Evolutionary conservation across 2,888 invertebrate genomes (phyloP).

Genomic region (Polydrusus pterygomalis): DNA sequence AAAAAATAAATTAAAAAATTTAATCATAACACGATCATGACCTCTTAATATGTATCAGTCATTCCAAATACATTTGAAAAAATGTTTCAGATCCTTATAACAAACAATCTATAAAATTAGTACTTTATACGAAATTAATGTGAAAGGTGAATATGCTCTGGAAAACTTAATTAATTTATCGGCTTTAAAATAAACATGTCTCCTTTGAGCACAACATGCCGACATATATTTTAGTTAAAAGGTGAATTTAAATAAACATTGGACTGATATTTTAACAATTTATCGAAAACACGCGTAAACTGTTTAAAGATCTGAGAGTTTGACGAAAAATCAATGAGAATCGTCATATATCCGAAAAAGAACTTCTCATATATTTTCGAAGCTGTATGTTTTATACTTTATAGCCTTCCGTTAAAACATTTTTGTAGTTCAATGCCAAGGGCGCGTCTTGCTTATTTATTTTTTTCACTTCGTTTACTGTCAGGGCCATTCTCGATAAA

Average conservation of each 20-base stretch:
- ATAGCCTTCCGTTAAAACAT: too few relatives aligned
- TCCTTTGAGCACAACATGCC: conserved; percentile 16
- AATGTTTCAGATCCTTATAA: neutral
- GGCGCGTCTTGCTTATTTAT: too few relatives aligned
- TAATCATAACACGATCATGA: neutral
- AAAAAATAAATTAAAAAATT: neutral
- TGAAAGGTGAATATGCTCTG: conserved; percentile 12
- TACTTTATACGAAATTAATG: conserved; percentile 16
- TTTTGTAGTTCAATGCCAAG: too few relatives aligned
- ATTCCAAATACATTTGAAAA: neutral
- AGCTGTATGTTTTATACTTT: too few relatives aligned
- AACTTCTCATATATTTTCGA: neutral
- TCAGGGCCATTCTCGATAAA: too few relatives aligned
- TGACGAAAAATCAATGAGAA: conserved; percentile 4
- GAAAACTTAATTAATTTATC: conserved; percentile 17
- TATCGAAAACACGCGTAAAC: conserved; percentile 16
- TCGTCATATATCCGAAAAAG: neutral
- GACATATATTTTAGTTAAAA: conserved; percentile 5
- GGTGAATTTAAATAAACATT: conserved; percentile 17
- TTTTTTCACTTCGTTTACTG: too few relatives aligned
- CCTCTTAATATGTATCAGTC: conserved; percentile 11
- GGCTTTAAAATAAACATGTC: conserved; percentile 15
- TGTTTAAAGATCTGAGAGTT: conserved; percentile 18
- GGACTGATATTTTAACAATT: conserved; percentile 5
- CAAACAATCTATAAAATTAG: neutral